A percentile compares a stretch with the other conserved stretches of the same genome.
Conservation (phyloP, 2,888 invertebrate genomes). For the Trichogramma dendrolimi region DNA sequence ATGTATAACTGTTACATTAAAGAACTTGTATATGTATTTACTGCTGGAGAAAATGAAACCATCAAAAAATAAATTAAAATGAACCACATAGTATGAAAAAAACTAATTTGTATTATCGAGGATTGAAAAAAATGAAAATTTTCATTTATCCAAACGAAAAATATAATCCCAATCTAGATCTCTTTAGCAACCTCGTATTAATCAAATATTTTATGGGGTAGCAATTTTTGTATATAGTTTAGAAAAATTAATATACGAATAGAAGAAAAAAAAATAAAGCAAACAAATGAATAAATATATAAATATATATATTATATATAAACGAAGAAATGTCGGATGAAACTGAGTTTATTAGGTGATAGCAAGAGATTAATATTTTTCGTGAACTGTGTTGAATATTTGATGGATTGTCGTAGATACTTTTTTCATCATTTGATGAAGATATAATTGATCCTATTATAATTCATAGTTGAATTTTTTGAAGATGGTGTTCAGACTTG, state of each 20-base stretch:
- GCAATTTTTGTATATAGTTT: conserved; percentile 27
- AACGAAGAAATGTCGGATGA: too few species aligned
- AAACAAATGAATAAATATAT: not conserved
- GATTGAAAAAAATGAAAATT: conserved; percentile 3
- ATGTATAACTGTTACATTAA: too few species aligned
- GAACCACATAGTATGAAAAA: not conserved
- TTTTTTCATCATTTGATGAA: too few species aligned
- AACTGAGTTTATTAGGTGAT: too few species aligned
- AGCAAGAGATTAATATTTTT: too few species aligned
- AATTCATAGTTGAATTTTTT: too few species aligned
- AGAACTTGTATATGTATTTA: conserved; percentile 13
- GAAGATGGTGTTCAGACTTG: too few species aligned
- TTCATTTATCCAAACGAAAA: conserved; percentile 21
- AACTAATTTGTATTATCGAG: conserved; percentile 18
- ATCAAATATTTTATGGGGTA: conserved; percentile 8
- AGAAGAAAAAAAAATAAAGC: not conserved
- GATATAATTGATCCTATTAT: too few species aligned
- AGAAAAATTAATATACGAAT: conserved; percentile 20
- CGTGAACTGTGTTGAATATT: too few species aligned
- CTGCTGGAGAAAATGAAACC: conserved; percentile 8
- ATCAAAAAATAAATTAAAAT: conserved; percentile 21
- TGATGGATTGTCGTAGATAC: too few species aligned
- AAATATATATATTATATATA: too few species aligned
- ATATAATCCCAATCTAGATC: conserved; percentile 26
- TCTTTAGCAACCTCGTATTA: conserved; percentile 18